Evolutionary conservation across 2,113 vertebrate genomes (phyloP).

Genomic region (Genyomyrus donnyi): DNA sequence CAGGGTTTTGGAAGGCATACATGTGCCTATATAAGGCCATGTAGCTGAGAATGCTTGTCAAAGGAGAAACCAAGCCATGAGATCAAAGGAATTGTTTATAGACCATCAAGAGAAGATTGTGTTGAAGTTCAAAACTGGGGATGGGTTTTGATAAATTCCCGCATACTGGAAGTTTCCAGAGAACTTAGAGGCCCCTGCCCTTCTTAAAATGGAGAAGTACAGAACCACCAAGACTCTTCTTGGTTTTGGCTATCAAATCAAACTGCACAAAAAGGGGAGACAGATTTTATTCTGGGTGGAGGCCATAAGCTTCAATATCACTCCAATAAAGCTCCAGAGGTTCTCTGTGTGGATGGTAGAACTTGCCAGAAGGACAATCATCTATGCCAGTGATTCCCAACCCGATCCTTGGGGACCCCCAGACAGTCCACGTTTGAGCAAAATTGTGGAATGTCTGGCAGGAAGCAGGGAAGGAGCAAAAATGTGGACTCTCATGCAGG

Average conservation of each 20-base stretch:
- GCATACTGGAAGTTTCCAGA: neutral
- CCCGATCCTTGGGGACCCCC: neutral
- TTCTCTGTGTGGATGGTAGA: neutral
- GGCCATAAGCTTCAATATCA: neutral
- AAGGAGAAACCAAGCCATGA: no score
- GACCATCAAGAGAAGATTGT: neutral
- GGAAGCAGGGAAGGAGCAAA: no score
- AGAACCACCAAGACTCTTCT: neutral
- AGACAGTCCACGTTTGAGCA: neutral
- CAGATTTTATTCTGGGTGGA: neutral
- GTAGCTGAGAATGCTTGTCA: no score
- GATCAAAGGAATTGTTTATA: no score
- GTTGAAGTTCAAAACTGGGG: neutral
- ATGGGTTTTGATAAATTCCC: neutral
- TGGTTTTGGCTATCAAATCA: neutral
- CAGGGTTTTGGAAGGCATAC: no score
- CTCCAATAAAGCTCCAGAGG: neutral
- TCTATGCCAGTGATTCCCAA: neutral
- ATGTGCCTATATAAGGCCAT: no score
- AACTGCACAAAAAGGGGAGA: neutral
- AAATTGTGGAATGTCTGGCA: neutral
- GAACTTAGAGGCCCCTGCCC: neutral
- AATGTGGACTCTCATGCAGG: no score
- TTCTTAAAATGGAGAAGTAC: no score
- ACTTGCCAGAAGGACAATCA: neutral